Conservation (phyloP, 2,888 invertebrate genomes). For the Sminthurides aquaticus region DNA sequence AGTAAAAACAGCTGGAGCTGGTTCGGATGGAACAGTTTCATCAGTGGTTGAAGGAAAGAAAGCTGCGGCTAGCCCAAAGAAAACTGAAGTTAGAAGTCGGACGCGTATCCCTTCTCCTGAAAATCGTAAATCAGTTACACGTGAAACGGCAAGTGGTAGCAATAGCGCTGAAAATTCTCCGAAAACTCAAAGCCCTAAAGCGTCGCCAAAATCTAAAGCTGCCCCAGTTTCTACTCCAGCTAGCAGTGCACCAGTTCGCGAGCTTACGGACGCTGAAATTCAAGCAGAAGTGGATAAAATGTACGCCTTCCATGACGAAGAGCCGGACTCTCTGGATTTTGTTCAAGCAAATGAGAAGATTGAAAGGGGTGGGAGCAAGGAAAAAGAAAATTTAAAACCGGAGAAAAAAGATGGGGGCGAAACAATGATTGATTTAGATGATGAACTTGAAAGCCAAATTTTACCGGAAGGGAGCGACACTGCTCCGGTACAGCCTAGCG, state of each 20-base stretch:
- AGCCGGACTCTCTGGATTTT: conserved; percentile 1
- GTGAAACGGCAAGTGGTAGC: no score
- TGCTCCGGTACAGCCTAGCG: no score
- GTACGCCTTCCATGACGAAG: conserved; percentile 2
- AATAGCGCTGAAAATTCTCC: no score
- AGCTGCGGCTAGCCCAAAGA: not conserved
- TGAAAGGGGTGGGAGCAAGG: not conserved
- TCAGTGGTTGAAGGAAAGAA: not conserved
- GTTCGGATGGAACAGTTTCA: not conserved
- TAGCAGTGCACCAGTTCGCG: not conserved
- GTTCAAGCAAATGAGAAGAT: not conserved
- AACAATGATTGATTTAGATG: not conserved
- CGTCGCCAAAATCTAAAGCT: not conserved
- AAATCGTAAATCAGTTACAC: not conserved
- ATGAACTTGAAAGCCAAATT: not conserved
- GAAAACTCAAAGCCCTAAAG: not conserved
- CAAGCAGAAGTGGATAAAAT: not conserved
- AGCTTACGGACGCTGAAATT: not conserved
- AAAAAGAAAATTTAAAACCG: not conserved
- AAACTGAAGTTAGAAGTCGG: not conserved
- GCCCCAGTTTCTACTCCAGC: not conserved
- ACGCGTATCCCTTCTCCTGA: not conserved
- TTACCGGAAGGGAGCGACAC: not conserved
- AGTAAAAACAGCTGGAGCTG: not conserved
- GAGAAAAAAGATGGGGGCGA: not conserved